Base-by-base conservation (phyloP, 2,113 vertebrate species). In the Perca flavescens region DNA sequence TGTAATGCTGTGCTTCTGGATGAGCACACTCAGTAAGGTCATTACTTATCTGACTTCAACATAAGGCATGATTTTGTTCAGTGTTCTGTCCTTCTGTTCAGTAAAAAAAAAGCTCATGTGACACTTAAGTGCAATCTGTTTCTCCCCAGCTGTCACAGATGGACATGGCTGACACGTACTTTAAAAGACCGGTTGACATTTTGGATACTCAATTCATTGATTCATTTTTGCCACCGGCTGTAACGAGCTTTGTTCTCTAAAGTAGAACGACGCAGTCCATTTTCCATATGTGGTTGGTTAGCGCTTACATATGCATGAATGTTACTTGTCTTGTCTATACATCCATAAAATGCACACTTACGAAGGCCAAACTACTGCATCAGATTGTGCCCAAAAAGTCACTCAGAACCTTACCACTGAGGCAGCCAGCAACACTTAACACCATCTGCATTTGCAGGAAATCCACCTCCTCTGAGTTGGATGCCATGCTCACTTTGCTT, bases 401-500 rank as follows among this genome's bases (percentile, higher is more conserved):
- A 58, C 0, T 36, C 25, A 5, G 3, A 3, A 54, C n/a, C n/a
- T 21, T 15, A 56, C 14, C 1, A 0, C 28, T 25, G 22, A 52
- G n/a, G 64, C 49, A 80, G 66, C 66, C 49, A 49, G 74, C 50
- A 49, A 61, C 63, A 53, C 50, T 53, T 34, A 58, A 78, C 22
- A 61, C 34, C 50, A 54, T 77, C 61, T 57, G 63, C 56, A 81
- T 80, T 74, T 65, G 43, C 15, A 34, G 36, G 22, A 36, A 74
- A 74, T 40, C 47, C 52, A 74, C 36, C 16, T 70, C 34, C 67
- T 57, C 21, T 52, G 62, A 64, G 63, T 54, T 62, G 60, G 60
- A 54, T 72, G 63, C 53, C 31, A 75, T 58, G 28, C 43, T 34
- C 54, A n/a, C 60, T 54, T 52, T 63, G 25, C 17, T 43, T 22